Percentiles rank a stretch among this genome's conserved stretches.
phyloP scores from a whole-genome alignment of 2,888 invertebrate species.

The Autographa gamma region DNA sequence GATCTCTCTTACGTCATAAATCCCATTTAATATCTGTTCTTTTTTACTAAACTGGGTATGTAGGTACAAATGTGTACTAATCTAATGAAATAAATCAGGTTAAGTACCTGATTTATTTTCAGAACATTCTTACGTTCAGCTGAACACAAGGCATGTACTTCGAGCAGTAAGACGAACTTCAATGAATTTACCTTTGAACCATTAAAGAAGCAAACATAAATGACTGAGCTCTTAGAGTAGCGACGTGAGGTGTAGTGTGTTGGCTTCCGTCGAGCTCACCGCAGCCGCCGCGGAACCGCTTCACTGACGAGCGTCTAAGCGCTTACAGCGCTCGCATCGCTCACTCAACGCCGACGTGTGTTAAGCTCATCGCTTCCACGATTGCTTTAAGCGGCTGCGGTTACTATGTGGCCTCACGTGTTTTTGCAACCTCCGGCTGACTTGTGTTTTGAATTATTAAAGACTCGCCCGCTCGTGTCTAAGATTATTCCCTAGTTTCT shows the following conservation, averaged over 20 bases:
- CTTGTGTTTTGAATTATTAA: neutral
- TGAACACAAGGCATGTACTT: neutral
- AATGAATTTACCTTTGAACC: neutral
- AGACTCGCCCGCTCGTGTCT: neutral
- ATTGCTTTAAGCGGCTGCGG: conserved; percentile 6
- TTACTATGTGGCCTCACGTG: neutral
- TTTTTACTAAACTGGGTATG: too few relatives aligned
- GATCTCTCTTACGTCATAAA: neutral
- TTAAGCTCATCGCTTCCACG: conserved; percentile 8
- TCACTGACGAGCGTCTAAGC: conserved; percentile 20
- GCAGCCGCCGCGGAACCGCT: conserved; percentile 12
- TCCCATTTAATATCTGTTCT: too few relatives aligned
- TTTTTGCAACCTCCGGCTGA: too few relatives aligned
- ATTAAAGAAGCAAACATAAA: conserved; percentile 8
- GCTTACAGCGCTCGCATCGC: conserved; percentile 12
- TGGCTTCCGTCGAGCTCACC: conserved; percentile 11
- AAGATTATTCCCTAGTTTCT: neutral
- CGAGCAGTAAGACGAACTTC: neutral
- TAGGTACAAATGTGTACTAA: neutral
- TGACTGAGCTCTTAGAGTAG: neutral
- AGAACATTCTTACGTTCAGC: neutral
- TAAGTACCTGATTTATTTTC: too few relatives aligned
- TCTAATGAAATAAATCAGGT: neutral
- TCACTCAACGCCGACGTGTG: neutral
- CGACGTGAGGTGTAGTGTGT: conserved; percentile 15